Percentiles rank a stretch among this genome's conserved stretches.
Conservation (phyloP, 1,140 invertebrate genomes). For the fruit fly (Drosophila melanogaster) region Release_6_plus_ISO1_MT NT_037436.4:11550501-11551000, state of each 20-base stretch:
- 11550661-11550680: constrained; percentile 40
- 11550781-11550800: constrained; percentile 14
- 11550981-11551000: constrained; percentile 60
- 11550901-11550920: constrained; percentile 28
- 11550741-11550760: constrained; percentile 76
- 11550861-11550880: constrained; percentile 40
- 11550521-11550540: background rate
- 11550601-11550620: constrained; percentile 68
- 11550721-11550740: constrained; percentile 22
- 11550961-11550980: constrained; percentile 27
- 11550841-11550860: constrained; percentile 66
- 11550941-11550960: constrained; percentile 4
- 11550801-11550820: constrained; percentile 27
- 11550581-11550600: constrained; percentile 3
- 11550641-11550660: constrained; percentile 53
- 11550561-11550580: constrained; percentile 40
- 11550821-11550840: background rate
- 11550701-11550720: constrained; percentile 66
- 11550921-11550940: constrained; percentile 18
- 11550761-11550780: constrained; percentile 58
- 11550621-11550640: constrained; percentile 68
- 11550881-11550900: constrained; percentile 70
- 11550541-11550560: constrained; percentile 5
- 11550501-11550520: constrained; percentile 44
- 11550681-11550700: constrained; percentile 80